A percentile compares a stretch with the other conserved stretches of the same genome.
Conservation (phyloP, 2,113 vertebrate genomes). For the Cryptomyrus ogoouensis region DNA sequence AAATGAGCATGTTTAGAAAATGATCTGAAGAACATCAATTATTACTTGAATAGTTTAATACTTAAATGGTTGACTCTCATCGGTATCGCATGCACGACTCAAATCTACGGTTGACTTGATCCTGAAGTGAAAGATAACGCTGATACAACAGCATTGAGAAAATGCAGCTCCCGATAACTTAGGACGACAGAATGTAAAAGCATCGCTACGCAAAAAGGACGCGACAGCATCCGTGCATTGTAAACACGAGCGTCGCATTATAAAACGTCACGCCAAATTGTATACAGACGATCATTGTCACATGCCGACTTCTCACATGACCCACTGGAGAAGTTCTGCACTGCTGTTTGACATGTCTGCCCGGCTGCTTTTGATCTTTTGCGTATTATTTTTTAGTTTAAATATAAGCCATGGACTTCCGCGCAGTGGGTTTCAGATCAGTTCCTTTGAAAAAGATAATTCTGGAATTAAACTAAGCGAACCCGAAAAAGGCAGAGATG, state of each 20-base stretch:
- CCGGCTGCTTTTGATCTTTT: not conserved
- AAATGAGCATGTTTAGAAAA: not conserved
- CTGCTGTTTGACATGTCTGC: not conserved
- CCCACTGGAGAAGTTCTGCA: not conserved
- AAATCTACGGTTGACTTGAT: not conserved
- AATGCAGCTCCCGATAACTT: not conserved
- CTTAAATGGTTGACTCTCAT: not conserved
- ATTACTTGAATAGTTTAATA: not conserved
- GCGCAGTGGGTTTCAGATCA: not conserved
- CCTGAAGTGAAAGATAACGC: not conserved
- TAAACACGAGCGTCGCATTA: not conserved
- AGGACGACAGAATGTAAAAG: not conserved
- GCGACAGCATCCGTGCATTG: not conserved
- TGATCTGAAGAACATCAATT: not conserved
- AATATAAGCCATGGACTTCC: not conserved
- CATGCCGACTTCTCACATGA: not conserved
- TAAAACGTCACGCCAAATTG: not conserved
- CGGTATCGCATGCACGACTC: not conserved
- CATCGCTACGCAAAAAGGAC: not conserved
- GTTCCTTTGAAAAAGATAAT: not conserved
- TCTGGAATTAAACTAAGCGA: not conserved
- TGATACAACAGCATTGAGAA: not conserved
- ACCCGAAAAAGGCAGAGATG: not conserved
- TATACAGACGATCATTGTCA: not conserved
- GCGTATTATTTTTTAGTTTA: not conserved